A percentile compares a stretch with the other conserved stretches of the same genome.
These are phyloP conservation scores for Syrmaticus mikado DNA, from an alignment of 2,113 vertebrate genomes.

Conservation along the genomic window DNA sequence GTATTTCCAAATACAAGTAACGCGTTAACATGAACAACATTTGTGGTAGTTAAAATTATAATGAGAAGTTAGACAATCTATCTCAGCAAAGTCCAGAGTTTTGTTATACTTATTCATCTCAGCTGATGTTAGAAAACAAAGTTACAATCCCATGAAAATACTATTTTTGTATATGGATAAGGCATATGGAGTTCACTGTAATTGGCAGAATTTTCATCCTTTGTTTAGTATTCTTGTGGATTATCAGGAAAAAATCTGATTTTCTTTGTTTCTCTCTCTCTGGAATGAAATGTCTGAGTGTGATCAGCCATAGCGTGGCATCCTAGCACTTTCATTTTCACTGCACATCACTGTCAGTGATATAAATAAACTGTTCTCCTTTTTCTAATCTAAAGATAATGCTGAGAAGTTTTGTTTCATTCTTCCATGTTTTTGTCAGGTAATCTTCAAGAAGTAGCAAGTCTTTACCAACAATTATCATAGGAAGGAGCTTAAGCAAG, in stretches of 20 bases:
- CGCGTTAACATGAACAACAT: neutral
- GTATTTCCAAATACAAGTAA: too few species aligned
- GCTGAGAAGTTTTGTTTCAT: neutral
- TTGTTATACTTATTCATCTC: conserved; percentile 5
- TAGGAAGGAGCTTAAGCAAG: neutral
- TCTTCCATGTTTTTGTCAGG: neutral
- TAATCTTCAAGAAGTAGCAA: neutral
- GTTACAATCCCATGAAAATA: conserved; percentile 21
- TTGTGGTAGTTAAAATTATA: neutral
- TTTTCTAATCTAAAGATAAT: neutral
- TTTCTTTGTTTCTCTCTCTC: neutral
- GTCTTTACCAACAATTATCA: neutral
- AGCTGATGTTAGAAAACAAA: neutral
- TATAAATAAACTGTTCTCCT: neutral
- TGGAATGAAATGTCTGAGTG: neutral
- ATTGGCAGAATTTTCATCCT: conserved; percentile 6
- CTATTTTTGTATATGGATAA: neutral
- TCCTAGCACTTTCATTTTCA: neutral
- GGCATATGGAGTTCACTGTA: neutral
- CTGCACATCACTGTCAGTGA: neutral
- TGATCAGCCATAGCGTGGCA: neutral
- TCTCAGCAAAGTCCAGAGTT: neutral
- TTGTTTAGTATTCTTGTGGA: neutral
- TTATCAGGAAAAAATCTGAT: neutral
- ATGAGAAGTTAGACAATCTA: neutral